phyloP scores from a whole-genome alignment of 2,797 vertebrate species.

The Myripristis murdjan region DNA sequence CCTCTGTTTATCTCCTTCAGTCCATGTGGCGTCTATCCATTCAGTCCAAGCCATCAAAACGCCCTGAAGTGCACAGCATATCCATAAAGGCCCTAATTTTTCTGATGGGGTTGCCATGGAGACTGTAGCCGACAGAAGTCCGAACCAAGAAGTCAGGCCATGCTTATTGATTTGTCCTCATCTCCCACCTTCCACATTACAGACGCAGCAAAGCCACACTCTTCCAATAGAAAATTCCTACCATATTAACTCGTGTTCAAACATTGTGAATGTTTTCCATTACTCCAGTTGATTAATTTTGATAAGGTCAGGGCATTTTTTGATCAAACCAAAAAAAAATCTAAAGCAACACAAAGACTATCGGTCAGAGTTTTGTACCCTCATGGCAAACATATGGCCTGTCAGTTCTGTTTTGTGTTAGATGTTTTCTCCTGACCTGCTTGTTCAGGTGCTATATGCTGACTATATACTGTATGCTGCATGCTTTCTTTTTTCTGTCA shows the following conservation, averaged over 20 bases:
- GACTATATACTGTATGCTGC: no score
- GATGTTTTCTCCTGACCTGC: constrained; percentile 8
- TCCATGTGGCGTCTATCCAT: constrained; percentile 24
- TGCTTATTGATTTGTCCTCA: neutral
- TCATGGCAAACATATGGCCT: constrained; percentile 21
- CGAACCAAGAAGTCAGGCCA: constrained; percentile 7
- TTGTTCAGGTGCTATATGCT: constrained; percentile 20
- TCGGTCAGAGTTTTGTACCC: constrained; percentile 37
- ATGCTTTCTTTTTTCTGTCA: constrained; percentile 37
- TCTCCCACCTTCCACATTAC: constrained; percentile 8
- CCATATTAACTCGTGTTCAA: constrained; percentile 19
- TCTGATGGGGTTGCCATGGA: constrained; percentile 19
- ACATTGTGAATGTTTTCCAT: constrained; percentile 25
- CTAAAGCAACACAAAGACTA: constrained; percentile 28
- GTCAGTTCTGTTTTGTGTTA: constrained; percentile 21
- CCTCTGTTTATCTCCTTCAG: constrained; percentile 54
- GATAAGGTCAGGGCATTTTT: constrained; percentile 19
- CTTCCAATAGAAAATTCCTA: constrained; percentile 11
- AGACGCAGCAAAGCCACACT: constrained; percentile 27
- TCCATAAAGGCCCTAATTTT: constrained; percentile 14
- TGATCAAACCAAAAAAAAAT: constrained; percentile 23
- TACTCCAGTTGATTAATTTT: constrained; percentile 19
- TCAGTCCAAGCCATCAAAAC: constrained; percentile 36
- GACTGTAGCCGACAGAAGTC: neutral
- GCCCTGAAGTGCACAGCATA: constrained; percentile 19